A percentile compares a stretch with the other conserved stretches of the same genome.
phyloP scores from a whole-genome alignment of 2,797 vertebrate genomes.

The Brotogeris chrysoptera region DNA sequence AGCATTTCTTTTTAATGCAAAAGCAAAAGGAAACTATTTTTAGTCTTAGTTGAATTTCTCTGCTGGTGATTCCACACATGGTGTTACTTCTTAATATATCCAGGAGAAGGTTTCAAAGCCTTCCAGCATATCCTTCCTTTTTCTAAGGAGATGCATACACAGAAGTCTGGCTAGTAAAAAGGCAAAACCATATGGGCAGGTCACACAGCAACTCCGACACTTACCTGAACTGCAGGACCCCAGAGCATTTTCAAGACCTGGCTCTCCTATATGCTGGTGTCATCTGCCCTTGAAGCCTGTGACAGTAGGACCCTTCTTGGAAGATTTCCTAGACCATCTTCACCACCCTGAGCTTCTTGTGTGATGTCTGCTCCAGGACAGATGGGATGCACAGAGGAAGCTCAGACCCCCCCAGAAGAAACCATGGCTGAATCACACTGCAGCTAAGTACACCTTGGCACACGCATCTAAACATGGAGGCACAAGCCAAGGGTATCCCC shows the following conservation, averaged over 20 bases:
- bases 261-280: neutral
- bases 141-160: neutral
- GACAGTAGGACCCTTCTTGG: neutral
- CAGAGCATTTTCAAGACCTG: conserved; percentile 11
- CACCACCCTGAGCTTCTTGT: accelerated
- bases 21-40: conserved; percentile 2
- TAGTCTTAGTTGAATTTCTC: neutral
- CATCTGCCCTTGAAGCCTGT: conserved; percentile 1
- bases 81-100: neutral
- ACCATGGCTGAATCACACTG: neutral
- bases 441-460: neutral
- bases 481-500: neutral
- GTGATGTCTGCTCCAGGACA: conserved; percentile 26
- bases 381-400: neutral
- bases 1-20: neutral
- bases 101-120: neutral
- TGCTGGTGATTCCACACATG: neutral
- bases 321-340: neutral
- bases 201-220: neutral
- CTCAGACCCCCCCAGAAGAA: neutral
- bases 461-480: neutral
- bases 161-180: neutral
- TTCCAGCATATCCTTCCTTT: neutral
- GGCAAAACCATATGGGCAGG: conserved; percentile 17
- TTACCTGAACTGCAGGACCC: conserved; percentile 13